These are phyloP conservation scores for Odontocolon sp. DNA, from an alignment of 2,888 invertebrate species.

Conservation along the genomic window DNA sequence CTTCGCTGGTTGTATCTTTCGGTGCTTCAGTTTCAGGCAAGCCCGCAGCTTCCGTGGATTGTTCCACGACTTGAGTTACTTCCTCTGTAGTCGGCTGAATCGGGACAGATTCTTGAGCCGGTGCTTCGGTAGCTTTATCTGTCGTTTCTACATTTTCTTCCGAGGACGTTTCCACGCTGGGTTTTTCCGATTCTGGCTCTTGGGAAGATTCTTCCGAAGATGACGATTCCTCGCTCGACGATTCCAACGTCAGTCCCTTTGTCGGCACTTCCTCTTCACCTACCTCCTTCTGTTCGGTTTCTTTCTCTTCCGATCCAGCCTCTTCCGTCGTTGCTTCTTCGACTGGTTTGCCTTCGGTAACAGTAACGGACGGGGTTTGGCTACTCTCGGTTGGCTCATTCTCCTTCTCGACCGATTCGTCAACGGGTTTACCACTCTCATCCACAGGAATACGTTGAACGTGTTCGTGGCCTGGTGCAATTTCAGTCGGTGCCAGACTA, in stretches of 20 bases:
- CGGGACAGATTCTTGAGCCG: constrained; percentile 27
- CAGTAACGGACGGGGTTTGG: constrained; percentile 19
- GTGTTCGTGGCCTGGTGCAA: constrained; percentile 43
- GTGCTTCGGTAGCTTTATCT: constrained; percentile 25
- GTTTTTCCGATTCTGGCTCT: constrained; percentile 53
- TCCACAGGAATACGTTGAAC: constrained; percentile 38
- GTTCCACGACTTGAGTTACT: constrained; percentile 8
- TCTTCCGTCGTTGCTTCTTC: constrained; percentile 55
- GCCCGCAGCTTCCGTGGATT: constrained; percentile 30
- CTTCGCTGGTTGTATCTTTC: constrained; percentile 41
- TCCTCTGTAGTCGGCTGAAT: constrained; percentile 32
- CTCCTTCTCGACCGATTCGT: constrained; percentile 16
- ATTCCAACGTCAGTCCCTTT: constrained; percentile 61
- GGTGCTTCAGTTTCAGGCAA: constrained; percentile 16
- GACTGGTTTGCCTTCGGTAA: constrained; percentile 58
- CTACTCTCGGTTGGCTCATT: constrained; percentile 45
- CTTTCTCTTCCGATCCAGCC: constrained; percentile 31
- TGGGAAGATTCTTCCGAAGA: constrained; percentile 62
- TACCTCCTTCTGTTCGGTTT: constrained; percentile 55
- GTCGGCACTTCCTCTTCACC: constrained; percentile 66
- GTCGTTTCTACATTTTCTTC: constrained; percentile 61
- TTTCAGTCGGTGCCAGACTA: constrained; percentile 34
- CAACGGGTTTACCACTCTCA: constrained; percentile 36
- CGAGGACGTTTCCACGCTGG: constrained; percentile 54
- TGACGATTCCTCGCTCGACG: constrained; percentile 61